These are phyloP conservation scores for Aphyosemion australe DNA, from an alignment of 2,113 vertebrate species.

Conservation along the genomic window DNA sequence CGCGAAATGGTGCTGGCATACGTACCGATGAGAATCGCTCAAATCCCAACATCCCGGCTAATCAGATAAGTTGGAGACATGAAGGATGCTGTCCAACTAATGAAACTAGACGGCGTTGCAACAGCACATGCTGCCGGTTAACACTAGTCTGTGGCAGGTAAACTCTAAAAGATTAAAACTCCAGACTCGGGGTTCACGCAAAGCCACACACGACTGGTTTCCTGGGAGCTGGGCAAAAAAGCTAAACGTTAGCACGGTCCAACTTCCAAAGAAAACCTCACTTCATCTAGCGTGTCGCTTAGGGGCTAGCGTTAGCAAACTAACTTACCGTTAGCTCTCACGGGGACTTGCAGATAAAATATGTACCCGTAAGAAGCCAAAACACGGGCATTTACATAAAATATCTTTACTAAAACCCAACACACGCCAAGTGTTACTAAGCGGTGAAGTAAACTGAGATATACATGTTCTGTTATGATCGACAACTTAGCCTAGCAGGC, in stretches of 20 bases:
- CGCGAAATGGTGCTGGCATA: conserved; percentile 43
- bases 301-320: conserved; percentile 54
- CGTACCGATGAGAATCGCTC: conserved; percentile 43
- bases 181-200: background rate
- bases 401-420: conserved; percentile 32
- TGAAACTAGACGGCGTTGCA: conserved; percentile 11
- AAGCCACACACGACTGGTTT: conserved; percentile 11
- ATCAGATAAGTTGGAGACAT: conserved; percentile 44
- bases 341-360: conserved; percentile 11
- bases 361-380: conserved; percentile 14
- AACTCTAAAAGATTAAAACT: conserved; percentile 31
- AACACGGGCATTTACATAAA: background rate
- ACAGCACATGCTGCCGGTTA: conserved; percentile 34
- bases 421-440: background rate
- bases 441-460: background rate
- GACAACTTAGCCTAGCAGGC: conserved; percentile 53
- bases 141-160: conserved; percentile 17
- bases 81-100: conserved; percentile 26
- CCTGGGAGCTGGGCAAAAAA: background rate
- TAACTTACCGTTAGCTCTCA: conserved; percentile 57
- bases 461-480: conserved; percentile 2
- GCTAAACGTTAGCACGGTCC: conserved; percentile 55
- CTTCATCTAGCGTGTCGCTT: conserved; percentile 47
- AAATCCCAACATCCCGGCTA: conserved; percentile 39
- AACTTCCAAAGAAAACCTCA: conserved; percentile 57